Evolutionary conservation across 2,797 vertebrate genomes (phyloP).

Genomic region (Danio aesculapii): DNA sequence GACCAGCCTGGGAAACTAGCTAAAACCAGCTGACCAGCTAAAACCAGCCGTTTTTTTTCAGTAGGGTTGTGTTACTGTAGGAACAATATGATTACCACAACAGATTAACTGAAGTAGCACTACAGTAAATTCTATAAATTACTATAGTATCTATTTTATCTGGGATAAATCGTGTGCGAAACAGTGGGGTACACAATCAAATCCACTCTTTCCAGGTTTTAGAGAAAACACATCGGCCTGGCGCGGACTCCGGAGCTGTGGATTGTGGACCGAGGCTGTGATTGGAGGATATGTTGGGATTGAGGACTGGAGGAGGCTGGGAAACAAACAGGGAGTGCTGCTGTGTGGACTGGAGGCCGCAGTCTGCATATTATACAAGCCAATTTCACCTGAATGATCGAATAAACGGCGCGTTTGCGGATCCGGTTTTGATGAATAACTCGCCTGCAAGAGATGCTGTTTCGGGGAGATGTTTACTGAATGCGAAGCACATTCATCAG

Average conservation of each 20-base stretch:
- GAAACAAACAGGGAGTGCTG: conserved; percentile 65
- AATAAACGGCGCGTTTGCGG: neutral
- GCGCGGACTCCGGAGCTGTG: conserved; percentile 19
- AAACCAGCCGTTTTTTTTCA: too few species aligned
- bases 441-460: too few species aligned
- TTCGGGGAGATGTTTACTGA: neutral
- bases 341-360: conserved; percentile 34
- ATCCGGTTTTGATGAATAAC: neutral
- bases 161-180: too few species aligned
- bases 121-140: too few species aligned
- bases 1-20: too few species aligned
- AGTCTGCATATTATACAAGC: neutral
- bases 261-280: conserved; percentile 36
- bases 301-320: conserved; percentile 65
- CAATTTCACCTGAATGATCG: neutral
- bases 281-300: conserved; percentile 68
- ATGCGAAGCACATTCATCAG: neutral
- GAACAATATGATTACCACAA: too few species aligned
- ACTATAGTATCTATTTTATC: too few species aligned
- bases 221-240: neutral
- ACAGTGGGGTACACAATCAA: neutral
- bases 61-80: too few species aligned
- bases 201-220: neutral
- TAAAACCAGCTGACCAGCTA: too few species aligned
- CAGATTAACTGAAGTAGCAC: too few species aligned